A percentile compares a stretch with the other conserved stretches of the same genome.
These are phyloP conservation scores for Agrotis segetum DNA, from an alignment of 2,888 invertebrate species.

Conservation along the genomic window DNA sequence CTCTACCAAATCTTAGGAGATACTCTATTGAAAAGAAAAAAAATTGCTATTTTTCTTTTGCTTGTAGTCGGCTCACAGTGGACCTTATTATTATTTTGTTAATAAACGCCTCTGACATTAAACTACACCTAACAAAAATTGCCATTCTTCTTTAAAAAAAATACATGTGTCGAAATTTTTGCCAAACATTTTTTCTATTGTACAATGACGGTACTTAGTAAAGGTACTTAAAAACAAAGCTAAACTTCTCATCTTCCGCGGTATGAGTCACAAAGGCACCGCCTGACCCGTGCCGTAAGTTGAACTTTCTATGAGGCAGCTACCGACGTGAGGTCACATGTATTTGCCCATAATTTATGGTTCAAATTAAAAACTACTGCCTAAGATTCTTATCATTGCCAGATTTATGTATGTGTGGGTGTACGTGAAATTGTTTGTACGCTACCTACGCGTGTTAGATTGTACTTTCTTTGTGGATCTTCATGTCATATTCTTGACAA, in stretches of 20 bases:
- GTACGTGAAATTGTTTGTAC: constrained; percentile 40
- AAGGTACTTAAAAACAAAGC: constrained; percentile 21
- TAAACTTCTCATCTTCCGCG: constrained; percentile 38
- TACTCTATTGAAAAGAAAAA: too few relatives aligned
- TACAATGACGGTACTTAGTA: not conserved
- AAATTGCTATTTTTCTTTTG: too few relatives aligned
- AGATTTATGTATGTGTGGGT: constrained; percentile 27
- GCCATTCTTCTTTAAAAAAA: too few relatives aligned
- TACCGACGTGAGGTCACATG: constrained; percentile 63
- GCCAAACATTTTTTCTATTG: not conserved
- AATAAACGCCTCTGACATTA: too few relatives aligned
- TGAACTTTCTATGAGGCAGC: constrained; percentile 70
- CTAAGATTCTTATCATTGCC: constrained; percentile 40
- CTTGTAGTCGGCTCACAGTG: too few relatives aligned
- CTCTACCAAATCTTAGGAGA: not conserved
- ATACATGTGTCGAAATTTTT: too few relatives aligned
- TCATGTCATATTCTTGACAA: constrained; percentile 14
- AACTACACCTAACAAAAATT: too few relatives aligned
- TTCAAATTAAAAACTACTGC: constrained; percentile 63
- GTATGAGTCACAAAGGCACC: constrained; percentile 59
- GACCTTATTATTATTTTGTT: too few relatives aligned
- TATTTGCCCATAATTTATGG: constrained; percentile 61
- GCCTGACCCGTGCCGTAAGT: constrained; percentile 60
- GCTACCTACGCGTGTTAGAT: constrained; percentile 41
- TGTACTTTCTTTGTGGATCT: constrained; percentile 44